Conservation (phyloP, 2,888 invertebrate genomes). For the Dolomedes plantarius region DNA sequence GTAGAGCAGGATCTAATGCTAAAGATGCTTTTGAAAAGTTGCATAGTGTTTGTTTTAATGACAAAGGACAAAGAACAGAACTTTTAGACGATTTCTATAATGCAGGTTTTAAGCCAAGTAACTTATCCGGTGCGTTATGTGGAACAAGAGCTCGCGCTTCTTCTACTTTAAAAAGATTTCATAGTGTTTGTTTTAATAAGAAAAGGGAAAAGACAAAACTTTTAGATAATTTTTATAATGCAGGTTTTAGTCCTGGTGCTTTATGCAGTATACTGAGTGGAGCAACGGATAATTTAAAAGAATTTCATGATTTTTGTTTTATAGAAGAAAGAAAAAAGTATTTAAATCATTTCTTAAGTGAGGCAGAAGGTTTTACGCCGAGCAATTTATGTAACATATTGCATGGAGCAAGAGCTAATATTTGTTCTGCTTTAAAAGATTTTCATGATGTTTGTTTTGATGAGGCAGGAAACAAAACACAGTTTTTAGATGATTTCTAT, state of each 20-base stretch:
- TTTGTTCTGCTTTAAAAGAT: constrained; percentile 43
- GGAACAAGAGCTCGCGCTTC: constrained; percentile 30
- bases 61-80: constrained; percentile 39
- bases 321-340: constrained; percentile 30
- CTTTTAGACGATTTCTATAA: constrained; percentile 45
- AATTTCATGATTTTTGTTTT: constrained; percentile 49
- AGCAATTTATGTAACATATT: constrained; percentile 15
- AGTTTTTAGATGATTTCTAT: constrained; percentile 42
- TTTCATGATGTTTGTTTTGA: constrained; percentile 53
- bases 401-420: constrained; percentile 27
- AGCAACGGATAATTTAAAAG: constrained; percentile 19
- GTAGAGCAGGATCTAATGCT: constrained; percentile 33
- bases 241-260: constrained; percentile 20
- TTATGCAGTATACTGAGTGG: constrained; percentile 29
- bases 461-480: constrained; percentile 42
- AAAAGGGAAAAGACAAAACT: constrained; percentile 34
- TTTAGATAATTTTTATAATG: constrained; percentile 23
- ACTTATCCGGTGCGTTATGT: constrained; percentile 45
- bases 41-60: constrained; percentile 47
- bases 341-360: constrained; percentile 22
- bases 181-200: constrained; percentile 27
- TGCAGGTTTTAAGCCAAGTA: constrained; percentile 45
- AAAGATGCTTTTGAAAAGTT: constrained; percentile 39
- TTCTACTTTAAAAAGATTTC: constrained; percentile 29
- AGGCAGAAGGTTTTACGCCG: constrained; percentile 20